These are phyloP conservation scores for Polymixis lichenea DNA, from an alignment of 2,888 invertebrate species.

Conservation along the genomic window DNA sequence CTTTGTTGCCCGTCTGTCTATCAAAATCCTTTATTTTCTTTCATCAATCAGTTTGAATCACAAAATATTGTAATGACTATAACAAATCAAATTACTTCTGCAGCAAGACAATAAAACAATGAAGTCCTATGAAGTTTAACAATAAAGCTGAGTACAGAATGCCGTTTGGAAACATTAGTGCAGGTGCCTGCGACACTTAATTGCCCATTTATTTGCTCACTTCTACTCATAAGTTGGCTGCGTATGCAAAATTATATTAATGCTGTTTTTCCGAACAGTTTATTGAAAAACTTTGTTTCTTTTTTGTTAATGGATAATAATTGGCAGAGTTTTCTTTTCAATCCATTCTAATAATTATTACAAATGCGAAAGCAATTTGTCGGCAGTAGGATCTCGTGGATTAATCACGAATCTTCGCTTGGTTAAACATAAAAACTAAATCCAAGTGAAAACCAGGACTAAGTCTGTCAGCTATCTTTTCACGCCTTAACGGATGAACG, in stretches of 20 bases:
- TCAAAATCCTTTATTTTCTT: too few species aligned
- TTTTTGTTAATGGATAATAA: too few species aligned
- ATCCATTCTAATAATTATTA: neutral
- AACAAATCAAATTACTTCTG: neutral
- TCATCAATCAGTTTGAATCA: neutral
- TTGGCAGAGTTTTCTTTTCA: too few species aligned
- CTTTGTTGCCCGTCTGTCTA: too few species aligned
- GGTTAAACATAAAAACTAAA: too few species aligned
- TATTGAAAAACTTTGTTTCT: neutral
- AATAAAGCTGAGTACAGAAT: constrained; percentile 26
- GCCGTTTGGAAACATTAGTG: constrained; percentile 45
- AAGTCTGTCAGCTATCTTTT: neutral
- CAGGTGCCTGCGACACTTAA: constrained; percentile 56
- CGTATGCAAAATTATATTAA: constrained; percentile 23
- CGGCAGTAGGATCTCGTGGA: too few species aligned
- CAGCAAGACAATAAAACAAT: neutral
- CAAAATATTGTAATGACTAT: too few species aligned
- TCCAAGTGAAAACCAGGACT: too few species aligned
- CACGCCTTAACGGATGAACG: too few species aligned
- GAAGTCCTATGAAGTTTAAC: constrained; percentile 23
- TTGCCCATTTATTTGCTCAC: constrained; percentile 58
- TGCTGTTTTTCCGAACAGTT: neutral
- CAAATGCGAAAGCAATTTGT: neutral
- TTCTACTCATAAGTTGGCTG: constrained; percentile 26
- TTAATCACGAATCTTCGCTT: too few species aligned